These are phyloP conservation scores for Zhengitettix transpicula DNA, from an alignment of 2,888 invertebrate species.

Conservation along the genomic window DNA sequence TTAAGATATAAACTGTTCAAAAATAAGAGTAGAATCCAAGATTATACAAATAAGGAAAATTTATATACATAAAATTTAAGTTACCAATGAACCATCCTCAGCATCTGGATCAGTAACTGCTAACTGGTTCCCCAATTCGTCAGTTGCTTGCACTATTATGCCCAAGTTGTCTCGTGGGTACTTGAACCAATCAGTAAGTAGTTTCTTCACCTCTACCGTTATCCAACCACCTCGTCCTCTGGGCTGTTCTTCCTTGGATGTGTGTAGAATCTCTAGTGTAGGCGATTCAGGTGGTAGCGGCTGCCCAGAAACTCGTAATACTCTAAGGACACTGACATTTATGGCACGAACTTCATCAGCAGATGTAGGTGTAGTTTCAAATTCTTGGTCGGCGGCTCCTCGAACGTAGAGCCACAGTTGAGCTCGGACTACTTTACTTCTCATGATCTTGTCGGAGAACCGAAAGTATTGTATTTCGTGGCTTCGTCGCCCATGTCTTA, in stretches of 20 bases:
- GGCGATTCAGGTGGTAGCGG: background rate
- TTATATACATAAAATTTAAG: too few relatives aligned
- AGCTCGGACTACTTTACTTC: conserved; percentile 51
- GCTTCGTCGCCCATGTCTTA: conserved; percentile 48
- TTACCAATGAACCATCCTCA: conserved; percentile 35
- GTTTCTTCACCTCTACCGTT: conserved; percentile 52
- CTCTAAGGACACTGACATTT: conserved; percentile 22
- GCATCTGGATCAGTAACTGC: conserved; percentile 47
- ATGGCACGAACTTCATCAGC: background rate
- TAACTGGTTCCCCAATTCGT: conserved; percentile 14
- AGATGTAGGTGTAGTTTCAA: background rate
- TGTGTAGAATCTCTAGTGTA: conserved; percentile 2
- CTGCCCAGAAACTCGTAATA: conserved; percentile 14
- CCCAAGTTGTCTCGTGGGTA: conserved; percentile 58
- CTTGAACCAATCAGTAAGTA: conserved; percentile 63
- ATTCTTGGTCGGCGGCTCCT: conserved; percentile 23
- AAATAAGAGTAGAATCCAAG: too few relatives aligned
- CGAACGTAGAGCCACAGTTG: conserved; percentile 52
- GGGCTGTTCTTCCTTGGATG: conserved; percentile 3
- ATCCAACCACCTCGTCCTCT: conserved; percentile 37
- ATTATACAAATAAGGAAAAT: too few relatives aligned
- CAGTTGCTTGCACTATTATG: conserved; percentile 47
- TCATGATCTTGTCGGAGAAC: conserved; percentile 50
- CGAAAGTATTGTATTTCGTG: conserved; percentile 53
- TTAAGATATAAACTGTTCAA: too few relatives aligned